These are phyloP conservation scores for Monoplex corrugatus DNA, from an alignment of 2,888 invertebrate species.

Conservation along the genomic window DNA sequence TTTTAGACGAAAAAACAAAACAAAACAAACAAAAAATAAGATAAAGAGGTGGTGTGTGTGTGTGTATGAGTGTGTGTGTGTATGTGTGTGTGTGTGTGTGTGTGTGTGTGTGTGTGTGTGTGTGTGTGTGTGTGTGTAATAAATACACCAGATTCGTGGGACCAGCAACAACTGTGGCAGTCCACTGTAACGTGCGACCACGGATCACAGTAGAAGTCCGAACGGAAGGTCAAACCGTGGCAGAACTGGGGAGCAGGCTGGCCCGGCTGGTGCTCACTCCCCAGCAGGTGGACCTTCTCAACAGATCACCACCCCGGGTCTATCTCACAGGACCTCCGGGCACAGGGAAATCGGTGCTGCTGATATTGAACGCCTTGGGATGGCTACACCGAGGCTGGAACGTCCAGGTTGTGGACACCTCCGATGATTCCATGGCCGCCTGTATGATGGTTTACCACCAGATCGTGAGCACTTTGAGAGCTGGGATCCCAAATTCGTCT, in stretches of 20 bases:
- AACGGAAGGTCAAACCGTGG: neutral
- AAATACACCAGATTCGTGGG: neutral
- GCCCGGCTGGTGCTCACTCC: neutral
- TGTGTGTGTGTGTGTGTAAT: too few species aligned
- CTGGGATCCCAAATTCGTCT: too few species aligned
- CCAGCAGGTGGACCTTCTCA: neutral
- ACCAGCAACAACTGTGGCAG: neutral
- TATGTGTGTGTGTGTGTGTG: neutral
- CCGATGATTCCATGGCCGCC: neutral
- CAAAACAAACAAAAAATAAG: too few species aligned
- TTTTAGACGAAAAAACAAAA: too few species aligned
- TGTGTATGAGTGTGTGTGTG: neutral
- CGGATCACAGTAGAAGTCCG: neutral
- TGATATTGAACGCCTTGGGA: neutral
- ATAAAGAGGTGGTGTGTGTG: too few species aligned
- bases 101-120: neutral
- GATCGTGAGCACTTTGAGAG: neutral
- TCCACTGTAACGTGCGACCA: neutral
- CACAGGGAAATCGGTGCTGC: constrained; percentile 5
- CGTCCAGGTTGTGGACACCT: neutral
- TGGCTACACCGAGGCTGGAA: neutral
- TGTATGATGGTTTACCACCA: neutral
- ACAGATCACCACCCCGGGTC: neutral
- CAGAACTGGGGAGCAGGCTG: neutral
- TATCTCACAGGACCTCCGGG: neutral